Evolutionary conservation across 2,797 vertebrate species (phyloP), one percentile per base, ranked within the genome.

Genomic region (Chromis chromis): DNA sequence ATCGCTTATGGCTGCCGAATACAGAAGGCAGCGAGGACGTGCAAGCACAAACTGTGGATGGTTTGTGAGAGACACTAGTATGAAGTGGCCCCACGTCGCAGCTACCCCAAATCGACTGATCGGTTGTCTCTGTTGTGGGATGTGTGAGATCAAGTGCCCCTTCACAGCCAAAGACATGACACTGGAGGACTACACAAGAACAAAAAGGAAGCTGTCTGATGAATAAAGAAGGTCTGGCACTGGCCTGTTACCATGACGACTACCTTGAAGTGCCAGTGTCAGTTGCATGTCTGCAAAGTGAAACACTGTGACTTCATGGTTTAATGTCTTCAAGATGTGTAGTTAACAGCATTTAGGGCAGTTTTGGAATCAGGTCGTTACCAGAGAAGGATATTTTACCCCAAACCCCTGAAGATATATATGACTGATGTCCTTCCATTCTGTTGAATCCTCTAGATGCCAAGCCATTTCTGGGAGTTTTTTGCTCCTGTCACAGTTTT

Each of bases 211-310:
- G 50, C 44, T 57, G 64, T 67, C 61, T 76, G 73, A 72, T 71
- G 68, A 83, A 72, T 73, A 74, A 71, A 46, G 0, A 63, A 79
- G 27, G 66, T 74, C 74, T 76, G 44, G 44, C 50, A 25, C 36
- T 72, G 54, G 59, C 25, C 63, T 8, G 66, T 88, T 81, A 71
- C 86, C 59, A 86, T 85, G 80, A 81, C 71, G 33, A 91, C 84
- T 28, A 46, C 60, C 46, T 66, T 85, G 56, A 78, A 81, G 78
- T 17, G 60, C 40, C 28, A 55, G 46, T 60, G 64, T 84, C 77
- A 86, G 70, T 71, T 53, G 71, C 54, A 72, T 36, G 61, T 78
- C 57, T 81, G 39, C 65, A 62, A 66, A 78, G 49, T 67, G 71
- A 79, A 83, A 78, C 33, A 33, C 58, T 82, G 67, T 53, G 73